A percentile compares a stretch with the other conserved stretches of the same genome.
Evolutionary conservation across 2,113 vertebrate genomes (phyloP).

Genomic region (Petaurus breviceps): DNA sequence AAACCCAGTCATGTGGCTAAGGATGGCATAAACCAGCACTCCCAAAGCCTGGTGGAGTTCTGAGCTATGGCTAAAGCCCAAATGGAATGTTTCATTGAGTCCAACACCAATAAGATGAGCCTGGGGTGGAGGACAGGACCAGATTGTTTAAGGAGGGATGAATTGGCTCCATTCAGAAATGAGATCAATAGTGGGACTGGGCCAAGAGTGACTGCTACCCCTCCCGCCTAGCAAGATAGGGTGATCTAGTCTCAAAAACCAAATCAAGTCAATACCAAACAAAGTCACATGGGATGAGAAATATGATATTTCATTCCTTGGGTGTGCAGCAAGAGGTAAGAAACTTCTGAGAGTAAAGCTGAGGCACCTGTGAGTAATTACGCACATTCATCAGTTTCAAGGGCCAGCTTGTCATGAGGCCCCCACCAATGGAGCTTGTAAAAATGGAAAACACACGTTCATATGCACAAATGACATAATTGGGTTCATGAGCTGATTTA

Average conservation of each 20-base stretch:
- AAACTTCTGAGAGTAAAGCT: constrained; percentile 17
- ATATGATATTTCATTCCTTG: not conserved
- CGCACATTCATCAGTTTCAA: constrained; percentile 33
- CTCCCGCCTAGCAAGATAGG: not conserved
- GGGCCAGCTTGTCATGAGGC: constrained; percentile 24
- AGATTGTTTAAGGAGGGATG: not conserved
- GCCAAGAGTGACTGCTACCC: not conserved
- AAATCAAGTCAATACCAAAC: not conserved
- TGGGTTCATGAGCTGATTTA: constrained; percentile 13
- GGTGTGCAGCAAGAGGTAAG: not conserved
- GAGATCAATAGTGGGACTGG: not conserved
- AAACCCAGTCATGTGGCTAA: not conserved
- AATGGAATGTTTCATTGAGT: not conserved
- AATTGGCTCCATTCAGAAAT: not conserved
- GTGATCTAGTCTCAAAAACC: not conserved
- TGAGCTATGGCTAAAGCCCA: not conserved
- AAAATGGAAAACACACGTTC: not conserved
- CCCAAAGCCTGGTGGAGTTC: not conserved
- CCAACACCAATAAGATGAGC: not conserved
- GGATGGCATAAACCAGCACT: not conserved
- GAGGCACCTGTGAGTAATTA: constrained; percentile 2
- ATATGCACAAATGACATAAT: not conserved
- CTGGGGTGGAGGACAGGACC: not conserved
- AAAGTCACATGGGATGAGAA: not conserved
- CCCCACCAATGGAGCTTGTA: not conserved